phyloP scores from a whole-genome alignment of 2,797 vertebrate species.

The Salarias fasciatus region DNA sequence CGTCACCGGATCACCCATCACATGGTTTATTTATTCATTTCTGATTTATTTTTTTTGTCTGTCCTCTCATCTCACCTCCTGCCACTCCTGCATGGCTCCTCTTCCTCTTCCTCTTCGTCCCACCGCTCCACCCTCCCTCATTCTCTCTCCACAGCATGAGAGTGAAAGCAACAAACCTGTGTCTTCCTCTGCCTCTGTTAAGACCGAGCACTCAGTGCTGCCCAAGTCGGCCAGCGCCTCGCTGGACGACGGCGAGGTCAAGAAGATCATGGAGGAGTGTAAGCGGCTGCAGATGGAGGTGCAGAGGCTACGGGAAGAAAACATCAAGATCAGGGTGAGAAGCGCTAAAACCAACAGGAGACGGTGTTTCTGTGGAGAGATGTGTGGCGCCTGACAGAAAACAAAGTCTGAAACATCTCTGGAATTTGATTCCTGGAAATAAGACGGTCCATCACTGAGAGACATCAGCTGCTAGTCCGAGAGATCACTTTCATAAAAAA shows the following conservation, averaged over 20 bases:
- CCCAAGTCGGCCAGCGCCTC: slow-evolving; percentile 92
- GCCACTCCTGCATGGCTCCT: slow-evolving; percentile 44
- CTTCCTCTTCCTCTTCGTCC: slow-evolving; percentile 35
- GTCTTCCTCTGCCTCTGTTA: slow-evolving; percentile 88
- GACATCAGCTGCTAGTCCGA: too few relatives aligned
- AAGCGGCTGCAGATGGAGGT: slow-evolving; percentile 96
- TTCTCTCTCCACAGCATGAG: slow-evolving; percentile 87
- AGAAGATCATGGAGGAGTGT: slow-evolving; percentile 97
- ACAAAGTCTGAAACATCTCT: too few relatives aligned
- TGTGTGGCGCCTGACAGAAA: background rate
- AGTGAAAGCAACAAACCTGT: slow-evolving; percentile 95
- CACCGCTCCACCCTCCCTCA: too few relatives aligned
- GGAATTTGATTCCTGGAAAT: too few relatives aligned
- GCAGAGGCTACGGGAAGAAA: slow-evolving; percentile 97
- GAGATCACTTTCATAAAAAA: too few relatives aligned
- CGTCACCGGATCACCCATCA: too few relatives aligned
- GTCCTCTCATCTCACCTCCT: slow-evolving; percentile 2
- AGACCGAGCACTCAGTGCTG: slow-evolving; percentile 91
- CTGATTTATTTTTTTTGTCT: slow-evolving; percentile 1
- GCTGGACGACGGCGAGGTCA: slow-evolving; percentile 93
- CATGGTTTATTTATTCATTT: background rate
- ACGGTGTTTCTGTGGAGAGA: slow-evolving; percentile 2
- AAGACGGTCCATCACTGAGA: too few relatives aligned
- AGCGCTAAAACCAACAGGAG: background rate
- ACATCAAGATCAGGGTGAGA: slow-evolving; percentile 94